Conservation (phyloP, 2,888 invertebrate genomes). For the Metallyticus violacea region DNA sequence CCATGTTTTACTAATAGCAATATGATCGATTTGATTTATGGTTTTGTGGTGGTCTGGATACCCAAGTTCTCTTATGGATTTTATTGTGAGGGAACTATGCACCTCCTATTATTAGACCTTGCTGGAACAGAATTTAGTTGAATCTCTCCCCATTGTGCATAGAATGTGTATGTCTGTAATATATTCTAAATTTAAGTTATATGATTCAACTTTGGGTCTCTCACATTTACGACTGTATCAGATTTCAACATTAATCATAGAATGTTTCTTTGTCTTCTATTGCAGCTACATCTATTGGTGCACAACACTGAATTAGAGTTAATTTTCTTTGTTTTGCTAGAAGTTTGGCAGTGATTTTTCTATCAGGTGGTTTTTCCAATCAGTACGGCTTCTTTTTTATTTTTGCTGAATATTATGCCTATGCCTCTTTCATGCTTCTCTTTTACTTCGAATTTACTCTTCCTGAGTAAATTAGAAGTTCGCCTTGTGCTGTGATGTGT, state of each 20-base stretch:
- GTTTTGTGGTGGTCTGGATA: neutral
- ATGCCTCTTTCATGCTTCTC: no score
- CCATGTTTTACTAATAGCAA: neutral
- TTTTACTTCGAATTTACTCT: slow-evolving; percentile 6
- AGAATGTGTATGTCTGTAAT: neutral
- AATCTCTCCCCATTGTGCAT: neutral
- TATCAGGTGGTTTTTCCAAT: neutral
- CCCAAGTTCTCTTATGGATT: neutral
- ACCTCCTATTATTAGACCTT: neutral
- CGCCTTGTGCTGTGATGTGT: neutral
- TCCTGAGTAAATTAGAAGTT: neutral
- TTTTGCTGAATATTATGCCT: neutral
- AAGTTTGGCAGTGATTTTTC: neutral
- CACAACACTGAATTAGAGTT: neutral
- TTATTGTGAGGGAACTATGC: neutral
- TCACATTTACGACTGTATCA: neutral
- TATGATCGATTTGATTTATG: neutral
- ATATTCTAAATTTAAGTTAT: neutral
- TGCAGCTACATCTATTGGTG: neutral
- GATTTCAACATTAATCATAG: neutral
- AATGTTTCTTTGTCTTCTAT: neutral
- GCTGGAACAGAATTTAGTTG: neutral
- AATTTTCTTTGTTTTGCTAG: slow-evolving; percentile 10
- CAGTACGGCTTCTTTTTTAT: neutral
- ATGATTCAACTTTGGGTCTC: neutral